Base-by-base conservation (phyloP, 1,140 invertebrate genomes). In the Fopius arisanus region DNA sequence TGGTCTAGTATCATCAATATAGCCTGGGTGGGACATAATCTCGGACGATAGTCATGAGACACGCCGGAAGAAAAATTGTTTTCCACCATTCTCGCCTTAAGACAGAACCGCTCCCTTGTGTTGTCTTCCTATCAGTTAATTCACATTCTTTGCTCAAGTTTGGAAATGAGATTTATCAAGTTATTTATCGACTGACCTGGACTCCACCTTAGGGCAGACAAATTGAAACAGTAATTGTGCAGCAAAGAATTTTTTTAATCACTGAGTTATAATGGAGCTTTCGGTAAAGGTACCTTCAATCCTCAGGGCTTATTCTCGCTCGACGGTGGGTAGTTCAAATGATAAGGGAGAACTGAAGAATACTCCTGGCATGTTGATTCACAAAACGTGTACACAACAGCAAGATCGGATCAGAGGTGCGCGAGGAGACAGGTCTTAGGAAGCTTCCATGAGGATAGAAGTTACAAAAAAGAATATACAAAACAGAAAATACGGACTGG, bases 1-100 rank as follows among this genome's bases (percentile, higher is more conserved):
- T 67, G 76, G 5, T 48, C 78, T 72, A 70, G 71, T 81, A 78
- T 83, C 81, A 83, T 84, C 83, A 79, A 83, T 84, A 82, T 80
- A 78, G 70, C 67, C 51, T 43, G 54, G 16, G 63, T 40, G 51
- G 62, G 76, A 80, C 80, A 78, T 82, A 82, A 83, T 83, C 81
- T 80, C 63, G 67, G 65, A 70, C 75, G 71, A 76, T 74, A 73
- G 69, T 26, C 19, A 37, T 21, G 40, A 54, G 69, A 72, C 70
- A 74, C 71, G 43, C 78, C 48, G 70, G 26, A 76, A 81, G 81
- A 83, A 83, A 83, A 84, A 82, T 82, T 79, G 16, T 37, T 23
- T 29, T 40, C 9, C 54, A 37, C 19, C 3, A 48, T 41, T 41
- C 21, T 28, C 14, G 2, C 23, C 48, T 10, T 40, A n/a, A 70